These are phyloP conservation scores for Bombus turneri DNA, from an alignment of 1,140 invertebrate species.

Conservation along the genomic window DNA sequence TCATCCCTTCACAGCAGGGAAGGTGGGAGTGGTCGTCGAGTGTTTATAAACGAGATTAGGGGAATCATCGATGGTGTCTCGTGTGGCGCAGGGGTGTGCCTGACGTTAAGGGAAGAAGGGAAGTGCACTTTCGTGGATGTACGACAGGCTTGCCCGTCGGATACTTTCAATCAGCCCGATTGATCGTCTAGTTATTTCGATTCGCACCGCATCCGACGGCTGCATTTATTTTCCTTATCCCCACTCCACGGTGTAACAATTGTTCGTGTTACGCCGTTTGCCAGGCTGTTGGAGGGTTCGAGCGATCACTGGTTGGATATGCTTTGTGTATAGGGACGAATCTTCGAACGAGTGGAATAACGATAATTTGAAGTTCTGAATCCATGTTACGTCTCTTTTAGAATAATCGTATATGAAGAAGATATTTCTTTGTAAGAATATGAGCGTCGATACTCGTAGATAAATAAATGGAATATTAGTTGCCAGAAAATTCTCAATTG, in stretches of 20 bases:
- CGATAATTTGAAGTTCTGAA: neutral
- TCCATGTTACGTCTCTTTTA: neutral
- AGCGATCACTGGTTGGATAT: neutral
- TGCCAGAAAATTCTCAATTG: neutral
- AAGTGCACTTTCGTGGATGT: conserved; percentile 24
- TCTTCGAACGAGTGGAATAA: neutral
- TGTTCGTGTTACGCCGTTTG: neutral
- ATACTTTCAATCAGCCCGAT: conserved; percentile 58
- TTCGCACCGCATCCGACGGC: conserved; percentile 36
- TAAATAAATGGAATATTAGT: no score
- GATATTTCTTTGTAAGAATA: no score
- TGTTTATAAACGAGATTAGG: conserved; percentile 79
- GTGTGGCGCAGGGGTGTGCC: conserved; percentile 44
- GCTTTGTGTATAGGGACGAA: neutral
- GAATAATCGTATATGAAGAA: no score
- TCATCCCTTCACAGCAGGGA: conserved; percentile 39
- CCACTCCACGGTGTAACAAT: no score
- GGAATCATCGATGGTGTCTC: conserved; percentile 67
- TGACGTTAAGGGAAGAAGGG: neutral
- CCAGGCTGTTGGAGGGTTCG: neutral
- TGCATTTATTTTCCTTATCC: conserved; percentile 35
- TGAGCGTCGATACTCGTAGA: no score
- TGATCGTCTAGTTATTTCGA: conserved; percentile 64
- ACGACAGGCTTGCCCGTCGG: conserved; percentile 43
- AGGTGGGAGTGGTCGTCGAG: conserved; percentile 76